Conservation (phyloP, 2,797 vertebrate genomes). For the Tiaroga cobitis region DNA sequence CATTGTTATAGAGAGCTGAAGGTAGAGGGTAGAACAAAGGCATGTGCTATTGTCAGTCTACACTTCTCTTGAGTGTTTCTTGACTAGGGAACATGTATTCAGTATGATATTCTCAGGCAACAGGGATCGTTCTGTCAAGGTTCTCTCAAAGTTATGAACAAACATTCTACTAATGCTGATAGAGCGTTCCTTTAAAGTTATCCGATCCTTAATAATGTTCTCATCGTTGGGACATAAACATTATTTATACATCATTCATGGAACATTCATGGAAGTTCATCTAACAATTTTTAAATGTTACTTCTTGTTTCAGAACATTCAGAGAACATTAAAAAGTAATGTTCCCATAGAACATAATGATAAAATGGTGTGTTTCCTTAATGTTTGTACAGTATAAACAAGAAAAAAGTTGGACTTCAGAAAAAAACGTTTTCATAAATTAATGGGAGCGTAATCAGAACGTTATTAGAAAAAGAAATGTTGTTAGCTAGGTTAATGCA, state of each 20-base stretch:
- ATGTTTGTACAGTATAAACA: too few relatives aligned
- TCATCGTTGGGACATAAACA: neutral
- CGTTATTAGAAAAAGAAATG: too few relatives aligned
- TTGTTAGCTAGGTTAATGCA: too few relatives aligned
- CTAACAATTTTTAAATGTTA: too few relatives aligned
- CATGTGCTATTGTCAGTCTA: neutral
- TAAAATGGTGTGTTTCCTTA: too few relatives aligned
- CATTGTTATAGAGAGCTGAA: neutral
- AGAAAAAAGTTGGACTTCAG: too few relatives aligned
- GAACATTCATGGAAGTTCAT: too few relatives aligned
- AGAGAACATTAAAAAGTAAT: too few relatives aligned
- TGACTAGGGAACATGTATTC: neutral
- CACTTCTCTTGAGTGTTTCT: neutral
- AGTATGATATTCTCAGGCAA: neutral
- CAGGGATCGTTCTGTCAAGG: neutral
- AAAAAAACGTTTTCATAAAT: neutral
- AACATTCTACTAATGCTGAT: neutral
- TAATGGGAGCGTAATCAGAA: too few relatives aligned
- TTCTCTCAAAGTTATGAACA: neutral
- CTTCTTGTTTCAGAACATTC: too few relatives aligned
- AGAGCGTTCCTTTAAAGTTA: neutral
- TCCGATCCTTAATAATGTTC: neutral
- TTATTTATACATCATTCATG: too few relatives aligned
- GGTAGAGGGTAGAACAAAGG: neutral
- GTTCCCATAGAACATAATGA: neutral